phyloP scores from a whole-genome alignment of 2,113 vertebrate genomes.

The Callocephalon fimbriatum region DNA sequence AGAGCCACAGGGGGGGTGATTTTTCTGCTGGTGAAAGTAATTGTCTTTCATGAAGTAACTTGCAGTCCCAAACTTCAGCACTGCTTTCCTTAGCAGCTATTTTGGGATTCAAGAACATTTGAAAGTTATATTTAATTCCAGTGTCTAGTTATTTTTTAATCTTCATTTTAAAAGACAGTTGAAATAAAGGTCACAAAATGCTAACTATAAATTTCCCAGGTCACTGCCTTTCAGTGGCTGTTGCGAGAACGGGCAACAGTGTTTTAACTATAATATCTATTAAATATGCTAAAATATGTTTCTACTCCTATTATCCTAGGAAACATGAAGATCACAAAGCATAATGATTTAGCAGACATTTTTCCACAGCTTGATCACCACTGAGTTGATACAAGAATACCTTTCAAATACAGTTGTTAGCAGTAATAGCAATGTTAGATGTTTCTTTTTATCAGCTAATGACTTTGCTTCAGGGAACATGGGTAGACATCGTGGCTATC shows the following conservation, averaged over 20 bases:
- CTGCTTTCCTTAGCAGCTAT: slow-evolving; percentile 20
- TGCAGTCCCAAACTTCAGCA: neutral
- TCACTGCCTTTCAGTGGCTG: neutral
- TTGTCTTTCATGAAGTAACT: slow-evolving; percentile 34
- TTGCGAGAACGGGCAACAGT: neutral
- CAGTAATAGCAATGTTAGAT: neutral
- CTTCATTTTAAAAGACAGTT: slow-evolving; percentile 5
- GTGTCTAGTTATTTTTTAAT: slow-evolving; percentile 43
- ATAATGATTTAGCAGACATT: neutral
- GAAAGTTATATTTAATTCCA: slow-evolving; percentile 35
- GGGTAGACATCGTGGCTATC: neutral
- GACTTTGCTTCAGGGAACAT: neutral
- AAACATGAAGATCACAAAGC: neutral
- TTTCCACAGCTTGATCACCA: neutral
- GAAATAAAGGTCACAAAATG: slow-evolving; percentile 42
- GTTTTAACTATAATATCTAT: neutral
- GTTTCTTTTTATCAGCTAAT: neutral
- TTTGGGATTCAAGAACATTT: slow-evolving; percentile 37
- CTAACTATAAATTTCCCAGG: slow-evolving; percentile 8
- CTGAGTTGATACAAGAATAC: neutral
- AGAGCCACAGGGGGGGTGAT: neutral
- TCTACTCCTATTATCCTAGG: neutral
- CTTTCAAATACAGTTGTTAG: neutral
- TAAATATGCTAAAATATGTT: neutral
- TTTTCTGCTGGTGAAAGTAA: slow-evolving; percentile 18